These are phyloP conservation scores for Microcaecilia unicolor DNA, from an alignment of 2,797 vertebrate genomes.

Conservation along the genomic window DNA sequence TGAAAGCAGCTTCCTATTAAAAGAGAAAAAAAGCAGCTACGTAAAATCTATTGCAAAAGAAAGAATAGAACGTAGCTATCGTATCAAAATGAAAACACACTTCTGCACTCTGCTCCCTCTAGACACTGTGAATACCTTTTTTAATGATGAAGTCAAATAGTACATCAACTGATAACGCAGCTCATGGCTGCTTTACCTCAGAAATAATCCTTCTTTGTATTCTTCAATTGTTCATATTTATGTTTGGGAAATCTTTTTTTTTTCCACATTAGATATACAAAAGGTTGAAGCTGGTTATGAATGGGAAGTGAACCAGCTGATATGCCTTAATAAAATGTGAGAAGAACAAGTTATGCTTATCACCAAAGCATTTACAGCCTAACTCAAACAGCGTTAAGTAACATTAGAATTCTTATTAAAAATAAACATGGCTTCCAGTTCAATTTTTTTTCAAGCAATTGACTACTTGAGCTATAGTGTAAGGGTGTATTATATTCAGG, in stretches of 20 bases:
- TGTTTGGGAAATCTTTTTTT: too few species aligned
- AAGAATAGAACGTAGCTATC: constrained; percentile 68
- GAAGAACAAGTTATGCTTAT: too few species aligned
- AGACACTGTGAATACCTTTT: constrained; percentile 56
- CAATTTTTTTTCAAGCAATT: too few species aligned
- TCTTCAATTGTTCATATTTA: too few species aligned
- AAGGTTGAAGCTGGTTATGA: constrained; percentile 35
- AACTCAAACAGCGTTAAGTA: too few species aligned
- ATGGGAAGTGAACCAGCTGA: constrained; percentile 30
- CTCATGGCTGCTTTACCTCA: constrained; percentile 13
- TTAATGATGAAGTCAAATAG: constrained; percentile 59
- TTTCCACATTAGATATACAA: constrained; percentile 43
- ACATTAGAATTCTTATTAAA: too few species aligned
- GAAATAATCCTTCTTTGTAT: constrained; percentile 47
- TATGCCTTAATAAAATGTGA: constrained; percentile 41
- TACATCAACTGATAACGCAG: constrained; percentile 46
- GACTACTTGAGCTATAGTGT: too few species aligned
- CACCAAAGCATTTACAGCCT: too few species aligned
- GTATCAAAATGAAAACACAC: constrained; percentile 80
- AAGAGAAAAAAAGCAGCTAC: constrained; percentile 99
- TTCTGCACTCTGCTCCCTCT: constrained; percentile 67
- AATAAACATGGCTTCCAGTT: too few species aligned
- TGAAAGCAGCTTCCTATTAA: constrained; percentile 91
- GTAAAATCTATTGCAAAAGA: constrained; percentile 93
- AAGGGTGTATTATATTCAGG: too few species aligned